Percentiles rank a stretch among this genome's conserved stretches.
These are phyloP conservation scores for Neodontobutis hainanensis DNA, from an alignment of 2,113 vertebrate genomes.

Conservation along the genomic window DNA sequence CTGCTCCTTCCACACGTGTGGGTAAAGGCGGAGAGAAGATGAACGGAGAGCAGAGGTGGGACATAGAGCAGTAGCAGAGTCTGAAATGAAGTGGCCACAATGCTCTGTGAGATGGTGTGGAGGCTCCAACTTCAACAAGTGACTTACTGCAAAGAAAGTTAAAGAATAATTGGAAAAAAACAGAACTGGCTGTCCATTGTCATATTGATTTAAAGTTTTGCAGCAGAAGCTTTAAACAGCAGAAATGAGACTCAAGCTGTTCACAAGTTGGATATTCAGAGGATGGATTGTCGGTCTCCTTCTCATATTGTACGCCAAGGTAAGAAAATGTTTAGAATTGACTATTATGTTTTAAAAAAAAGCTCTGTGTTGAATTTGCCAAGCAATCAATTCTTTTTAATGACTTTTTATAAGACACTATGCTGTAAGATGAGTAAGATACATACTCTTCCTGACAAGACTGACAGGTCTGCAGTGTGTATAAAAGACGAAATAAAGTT, in stretches of 20 bases:
- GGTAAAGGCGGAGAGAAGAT: constrained; percentile 46
- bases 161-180: constrained; percentile 1
- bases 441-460: neutral
- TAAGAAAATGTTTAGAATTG: constrained; percentile 40
- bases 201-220: constrained; percentile 11
- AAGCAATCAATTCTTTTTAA: no score
- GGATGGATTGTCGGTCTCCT: constrained; percentile 76
- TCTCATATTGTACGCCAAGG: constrained; percentile 72
- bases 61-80: constrained; percentile 29
- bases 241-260: constrained; percentile 72
- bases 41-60: constrained; percentile 23
- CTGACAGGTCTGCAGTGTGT: neutral
- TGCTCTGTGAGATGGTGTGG: constrained; percentile 47
- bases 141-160: constrained; percentile 6
- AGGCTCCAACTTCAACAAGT: constrained; percentile 34
- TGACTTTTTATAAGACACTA: no score
- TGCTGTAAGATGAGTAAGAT: neutral
- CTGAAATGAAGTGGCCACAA: constrained; percentile 57
- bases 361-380: no score
- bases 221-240: constrained; percentile 18
- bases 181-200: neutral
- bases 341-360: no score
- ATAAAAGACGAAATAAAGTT: neutral
- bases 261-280: constrained; percentile 77
- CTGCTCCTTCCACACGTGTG: constrained; percentile 48